These are phyloP conservation scores for Dasypogon diadema DNA, from an alignment of 2,888 invertebrate genomes.

Conservation along the genomic window DNA sequence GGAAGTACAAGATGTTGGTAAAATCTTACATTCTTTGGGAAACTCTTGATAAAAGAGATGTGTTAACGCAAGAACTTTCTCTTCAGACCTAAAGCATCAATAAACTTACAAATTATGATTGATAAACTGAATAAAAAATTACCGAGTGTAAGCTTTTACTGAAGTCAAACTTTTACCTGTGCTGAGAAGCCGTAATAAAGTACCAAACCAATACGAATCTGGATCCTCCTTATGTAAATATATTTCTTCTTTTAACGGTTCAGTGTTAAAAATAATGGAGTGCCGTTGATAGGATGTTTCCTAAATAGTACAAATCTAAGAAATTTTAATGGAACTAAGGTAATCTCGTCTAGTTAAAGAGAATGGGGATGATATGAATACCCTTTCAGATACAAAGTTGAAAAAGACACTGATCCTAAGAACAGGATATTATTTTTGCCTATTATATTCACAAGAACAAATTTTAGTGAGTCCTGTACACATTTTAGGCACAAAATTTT, in stretches of 20 bases:
- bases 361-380: too few relatives aligned
- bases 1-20: constrained; percentile 25
- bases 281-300: not conserved
- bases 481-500: too few relatives aligned
- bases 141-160: constrained; percentile 53
- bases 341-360: too few relatives aligned
- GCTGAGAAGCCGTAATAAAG: constrained; percentile 28
- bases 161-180: not conserved
- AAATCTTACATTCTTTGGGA: constrained; percentile 32
- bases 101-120: not conserved
- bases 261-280: not conserved
- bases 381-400: too few relatives aligned
- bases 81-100: constrained; percentile 11
- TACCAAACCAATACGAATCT: constrained; percentile 31
- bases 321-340: too few relatives aligned
- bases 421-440: too few relatives aligned
- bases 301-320: too few relatives aligned
- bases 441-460: too few relatives aligned
- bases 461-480: too few relatives aligned
- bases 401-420: too few relatives aligned
- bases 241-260: constrained; percentile 7
- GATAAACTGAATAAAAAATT: not conserved
- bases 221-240: constrained; percentile 7
- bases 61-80: constrained; percentile 22
- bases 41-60: constrained; percentile 30